Conservation (phyloP, 1,140 invertebrate genomes). For the roundworm (Caenorhabditis elegans) region DNA sequence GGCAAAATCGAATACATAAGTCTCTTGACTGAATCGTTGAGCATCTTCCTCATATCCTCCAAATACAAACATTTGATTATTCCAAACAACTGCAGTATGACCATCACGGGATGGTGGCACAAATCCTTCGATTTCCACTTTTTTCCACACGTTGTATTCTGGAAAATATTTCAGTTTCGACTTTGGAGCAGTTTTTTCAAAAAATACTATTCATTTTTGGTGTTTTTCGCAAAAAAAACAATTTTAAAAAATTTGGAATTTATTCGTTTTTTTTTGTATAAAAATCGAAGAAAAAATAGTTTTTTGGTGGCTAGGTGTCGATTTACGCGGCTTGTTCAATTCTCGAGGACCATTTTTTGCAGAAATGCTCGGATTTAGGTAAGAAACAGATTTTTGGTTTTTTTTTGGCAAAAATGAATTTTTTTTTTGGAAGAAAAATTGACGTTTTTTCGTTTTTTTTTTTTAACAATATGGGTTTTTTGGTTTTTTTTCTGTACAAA, state of each 20-base stretch:
- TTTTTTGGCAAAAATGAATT: no score
- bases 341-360: no score
- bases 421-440: no score
- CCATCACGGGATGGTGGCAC: constrained; percentile 82
- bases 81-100: constrained; percentile 81
- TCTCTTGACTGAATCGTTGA: constrained; percentile 79
- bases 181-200: neutral
- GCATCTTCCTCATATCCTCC: constrained; percentile 78
- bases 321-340: no score
- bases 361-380: no score
- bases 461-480: no score
- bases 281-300: no score
- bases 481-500: no score
- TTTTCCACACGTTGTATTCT: constrained; percentile 74
- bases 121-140: constrained; percentile 73
- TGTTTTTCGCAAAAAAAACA: constrained; percentile 19
- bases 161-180: constrained; percentile 25
- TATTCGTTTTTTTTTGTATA: neutral
- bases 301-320: no score
- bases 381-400: no score
- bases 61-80: constrained; percentile 83
- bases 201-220: neutral
- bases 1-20: constrained; percentile 76
- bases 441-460: no score
- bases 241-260: neutral